Evolutionary conservation across 2,888 invertebrate genomes (phyloP), one percentile per base, ranked within the genome.

Genomic region (Temnothorax ravouxi): DNA sequence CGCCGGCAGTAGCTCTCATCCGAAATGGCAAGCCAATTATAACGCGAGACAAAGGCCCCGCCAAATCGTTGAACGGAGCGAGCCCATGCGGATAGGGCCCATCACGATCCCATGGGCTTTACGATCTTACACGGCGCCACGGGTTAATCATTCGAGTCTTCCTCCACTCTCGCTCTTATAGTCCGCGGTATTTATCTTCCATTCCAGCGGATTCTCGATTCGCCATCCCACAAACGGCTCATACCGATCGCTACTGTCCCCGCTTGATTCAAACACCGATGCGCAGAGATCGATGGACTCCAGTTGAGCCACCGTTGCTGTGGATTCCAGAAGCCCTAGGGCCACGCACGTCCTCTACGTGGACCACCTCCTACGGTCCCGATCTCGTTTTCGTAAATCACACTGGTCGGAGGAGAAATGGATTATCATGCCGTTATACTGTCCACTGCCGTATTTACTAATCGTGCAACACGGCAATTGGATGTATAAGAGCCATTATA

Each of bases 101-200:
- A 88, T 89, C 90, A 83, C 74, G 75, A 82, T 74, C 62, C 80
- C 79, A 62, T 77, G 84, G 83, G 83, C 90, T 92, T 93, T 93
- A 93, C 93, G 92, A 93, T 91, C 92, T 82, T 86, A 79, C 87
- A 86, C 92, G 92, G 92, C 92, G 93, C 93, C 93, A 92, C 88
- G 84, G 91, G 92, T 92, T 93, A 92, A 92, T 93, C 93, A 89
- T 92, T 91, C 86, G 88, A 87, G 85, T 88, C 29, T 29, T 29
- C 87, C 85, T 88, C 87, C 84, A 83, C 86, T 88, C 88, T 89
- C 80, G 61, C 88, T 87, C 64, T 75, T 54, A 56, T 15, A 50
- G 38, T 69, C 83, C 79, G 56, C 18, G 38, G 15, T 25, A 67
- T 67, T 62, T 61, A 61, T 75, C 72, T 79, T 76, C 85, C 69